Evolutionary conservation across 2,888 invertebrate species (phyloP).

Genomic region (Arctia plantaginis): DNA sequence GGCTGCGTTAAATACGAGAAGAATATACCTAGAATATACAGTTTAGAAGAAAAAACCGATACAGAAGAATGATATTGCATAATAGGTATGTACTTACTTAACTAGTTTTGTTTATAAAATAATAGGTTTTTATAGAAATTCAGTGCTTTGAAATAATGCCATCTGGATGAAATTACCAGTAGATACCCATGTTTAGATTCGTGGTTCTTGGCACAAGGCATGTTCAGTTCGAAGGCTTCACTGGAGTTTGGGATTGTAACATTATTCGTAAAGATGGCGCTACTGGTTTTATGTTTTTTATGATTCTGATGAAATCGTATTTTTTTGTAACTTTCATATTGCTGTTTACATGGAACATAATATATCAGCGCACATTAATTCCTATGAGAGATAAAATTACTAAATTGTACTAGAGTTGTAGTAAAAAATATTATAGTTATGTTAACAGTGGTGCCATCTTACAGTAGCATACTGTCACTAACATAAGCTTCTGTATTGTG

Average conservation of each 20-base stretch:
- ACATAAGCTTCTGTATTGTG: background rate
- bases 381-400: background rate
- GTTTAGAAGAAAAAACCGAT: background rate
- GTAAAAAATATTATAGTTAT: background rate
- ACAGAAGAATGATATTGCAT: background rate
- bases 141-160: slow-evolving; percentile 31
- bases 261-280: slow-evolving; percentile 39
- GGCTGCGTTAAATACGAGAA: background rate
- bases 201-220: background rate
- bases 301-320: background rate
- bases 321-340: background rate
- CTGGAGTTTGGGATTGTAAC: slow-evolving; percentile 10
- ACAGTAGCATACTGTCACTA: background rate
- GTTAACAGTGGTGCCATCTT: slow-evolving; percentile 37
- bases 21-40: background rate
- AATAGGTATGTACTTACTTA: slow-evolving; percentile 5
- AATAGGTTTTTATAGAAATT: background rate
- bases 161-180: slow-evolving; percentile 34
- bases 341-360: background rate
- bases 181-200: background rate
- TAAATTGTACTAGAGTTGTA: background rate
- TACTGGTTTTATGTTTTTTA: slow-evolving; percentile 17
- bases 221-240: slow-evolving; percentile 25
- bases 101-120: background rate
- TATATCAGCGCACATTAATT: background rate